These are phyloP conservation scores for Ivindomyrus marchei DNA, from an alignment of 2,113 vertebrate genomes.

Conservation along the genomic window DNA sequence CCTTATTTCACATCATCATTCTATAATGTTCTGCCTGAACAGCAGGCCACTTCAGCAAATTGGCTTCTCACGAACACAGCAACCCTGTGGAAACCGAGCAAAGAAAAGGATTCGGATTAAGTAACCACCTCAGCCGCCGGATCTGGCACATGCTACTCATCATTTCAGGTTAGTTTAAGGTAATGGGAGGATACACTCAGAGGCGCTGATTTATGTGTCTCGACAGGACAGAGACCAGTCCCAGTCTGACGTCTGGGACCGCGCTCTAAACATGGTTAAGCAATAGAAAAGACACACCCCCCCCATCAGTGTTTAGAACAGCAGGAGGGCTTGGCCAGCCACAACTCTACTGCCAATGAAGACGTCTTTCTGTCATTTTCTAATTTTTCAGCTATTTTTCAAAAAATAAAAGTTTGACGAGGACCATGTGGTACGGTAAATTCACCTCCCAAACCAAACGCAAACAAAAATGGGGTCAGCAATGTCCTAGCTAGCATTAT, in stretches of 20 bases:
- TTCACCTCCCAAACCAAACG: neutral
- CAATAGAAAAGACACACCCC: neutral
- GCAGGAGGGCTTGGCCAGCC: neutral
- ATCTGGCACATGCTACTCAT: neutral
- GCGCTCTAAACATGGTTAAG: neutral
- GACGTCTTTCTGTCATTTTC: neutral
- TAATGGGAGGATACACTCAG: neutral
- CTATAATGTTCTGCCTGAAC: slow-evolving; percentile 43
- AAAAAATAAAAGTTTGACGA: neutral
- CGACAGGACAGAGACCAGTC: neutral
- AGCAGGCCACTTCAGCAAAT: slow-evolving; percentile 40
- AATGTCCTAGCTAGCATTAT: neutral
- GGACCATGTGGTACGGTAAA: neutral
- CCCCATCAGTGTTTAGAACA: neutral
- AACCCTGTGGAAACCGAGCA: neutral
- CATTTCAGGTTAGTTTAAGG: neutral
- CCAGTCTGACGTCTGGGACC: neutral
- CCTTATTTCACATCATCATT: slow-evolving; percentile 51
- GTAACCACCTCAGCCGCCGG: neutral
- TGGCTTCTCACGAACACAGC: slow-evolving; percentile 53
- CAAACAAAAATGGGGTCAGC: neutral
- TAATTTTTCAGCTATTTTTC: neutral
- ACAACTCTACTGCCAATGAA: neutral
- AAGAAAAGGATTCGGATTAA: neutral
- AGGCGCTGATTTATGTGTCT: neutral